Evolutionary conservation across 2,113 vertebrate genomes (phyloP), one percentile per base, ranked within the genome.

Genomic region (Gymnorhina tibicen): DNA sequence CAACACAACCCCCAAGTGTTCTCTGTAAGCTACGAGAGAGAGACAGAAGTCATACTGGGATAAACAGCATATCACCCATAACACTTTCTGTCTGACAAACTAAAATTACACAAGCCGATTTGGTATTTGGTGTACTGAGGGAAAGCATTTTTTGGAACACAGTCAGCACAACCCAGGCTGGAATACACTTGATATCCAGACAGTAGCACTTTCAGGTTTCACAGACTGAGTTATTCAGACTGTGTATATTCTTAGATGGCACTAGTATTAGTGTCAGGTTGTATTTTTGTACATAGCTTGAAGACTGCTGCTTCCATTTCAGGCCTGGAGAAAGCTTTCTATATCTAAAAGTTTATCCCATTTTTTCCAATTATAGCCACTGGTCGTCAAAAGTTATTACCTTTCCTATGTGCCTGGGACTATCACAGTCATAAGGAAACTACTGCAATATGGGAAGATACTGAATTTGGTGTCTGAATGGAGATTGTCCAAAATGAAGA

Each of bases 401-500:
- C 27, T 55, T 52, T 88, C 67, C 39, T 76, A 50, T 0, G 0
- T 63, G 30, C 33, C 20, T 47, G 24, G 22, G 20, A 80, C 72
- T 73, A 83, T 44, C 16, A 27, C 41, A 81, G 63, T 33, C 7
- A 0, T 42, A 66, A 80, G 68, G 13, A 91, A 92, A 80, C 50
- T 55, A 30, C 11, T 3, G 3, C 67, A 83, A 80, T 41, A 90
- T 20, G 8, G 19, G n/a, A 85, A 87, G 44, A 64, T 41, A 58
- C 20, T 69, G 79, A 83, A 86, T 85, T 86, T 59, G 14, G 33
- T 55, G 13, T 62, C 63, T 86, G 47, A 80, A 62, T 35, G 30
- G 20, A 94, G 41, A 83, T 18, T 88, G 33, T 46, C 32, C 67
- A 69, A 76, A 90, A 88, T 68, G n/a, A 93, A 91, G 66, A 93